Percentiles rank a stretch among this genome's conserved stretches.
Conservation (phyloP, 2,797 vertebrate genomes). For the Cryptoprocta ferox region DNA sequence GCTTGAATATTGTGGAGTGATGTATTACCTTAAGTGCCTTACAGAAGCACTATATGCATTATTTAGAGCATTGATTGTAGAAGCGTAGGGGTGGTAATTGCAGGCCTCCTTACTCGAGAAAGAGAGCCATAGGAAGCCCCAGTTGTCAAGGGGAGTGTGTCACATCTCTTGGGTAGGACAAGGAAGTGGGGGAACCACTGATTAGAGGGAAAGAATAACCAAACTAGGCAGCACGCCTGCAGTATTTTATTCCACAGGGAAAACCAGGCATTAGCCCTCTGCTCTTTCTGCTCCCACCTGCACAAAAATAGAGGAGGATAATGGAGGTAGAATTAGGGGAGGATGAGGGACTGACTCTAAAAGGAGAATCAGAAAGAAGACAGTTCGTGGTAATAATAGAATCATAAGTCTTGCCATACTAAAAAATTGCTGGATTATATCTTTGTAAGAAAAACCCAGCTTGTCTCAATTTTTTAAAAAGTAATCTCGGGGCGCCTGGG, state of each 20-base stretch:
- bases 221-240: neutral
- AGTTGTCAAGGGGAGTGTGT: neutral
- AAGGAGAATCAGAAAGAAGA: constrained; percentile 17
- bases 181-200: neutral
- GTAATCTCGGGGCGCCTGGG: too few relatives aligned
- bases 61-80: neutral
- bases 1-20: neutral
- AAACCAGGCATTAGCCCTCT: neutral
- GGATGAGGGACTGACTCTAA: neutral
- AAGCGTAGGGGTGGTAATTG: too few relatives aligned
- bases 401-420: neutral
- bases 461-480: neutral
- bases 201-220: neutral
- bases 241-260: neutral
- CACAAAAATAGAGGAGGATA: neutral
- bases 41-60: neutral
- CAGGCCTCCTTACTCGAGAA: neutral
- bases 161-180: neutral
- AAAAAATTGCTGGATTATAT: neutral
- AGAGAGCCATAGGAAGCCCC: neutral
- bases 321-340: neutral
- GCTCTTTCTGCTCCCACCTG: neutral
- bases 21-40: neutral
- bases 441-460: constrained; percentile 37
- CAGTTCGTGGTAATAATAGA: neutral